Percentiles rank a stretch among this genome's conserved stretches.
Evolutionary conservation across 1,140 invertebrate species (phyloP).

Genomic region (Nomia melanderi): DNA sequence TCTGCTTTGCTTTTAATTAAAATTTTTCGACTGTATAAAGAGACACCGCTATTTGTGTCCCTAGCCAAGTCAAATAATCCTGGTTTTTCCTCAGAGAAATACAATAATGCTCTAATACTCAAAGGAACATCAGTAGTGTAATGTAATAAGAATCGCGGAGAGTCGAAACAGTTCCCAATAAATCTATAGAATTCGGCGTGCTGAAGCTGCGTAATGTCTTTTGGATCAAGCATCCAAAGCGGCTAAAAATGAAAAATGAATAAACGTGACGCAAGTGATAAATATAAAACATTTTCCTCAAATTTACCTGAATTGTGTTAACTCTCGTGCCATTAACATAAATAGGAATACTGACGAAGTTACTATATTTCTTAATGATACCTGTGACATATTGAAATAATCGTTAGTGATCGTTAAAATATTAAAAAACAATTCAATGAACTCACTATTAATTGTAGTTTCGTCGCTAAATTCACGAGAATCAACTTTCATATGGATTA

Average conservation of each 20-base stretch:
- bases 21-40: slow-evolving; percentile 94
- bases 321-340: slow-evolving; percentile 93
- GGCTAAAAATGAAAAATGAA: slow-evolving; percentile 83
- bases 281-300: slow-evolving; percentile 9
- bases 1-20: slow-evolving; percentile 95
- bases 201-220: slow-evolving; percentile 91
- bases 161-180: slow-evolving; percentile 91
- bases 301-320: slow-evolving; percentile 89
- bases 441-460: slow-evolving; percentile 87
- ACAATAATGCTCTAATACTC: slow-evolving; percentile 94
- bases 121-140: slow-evolving; percentile 95
- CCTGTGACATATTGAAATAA: slow-evolving; percentile 78
- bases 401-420: slow-evolving; percentile 13
- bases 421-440: not conserved
- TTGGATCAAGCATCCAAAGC: slow-evolving; percentile 95
- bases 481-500: slow-evolving; percentile 93
- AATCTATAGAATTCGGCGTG: slow-evolving; percentile 96
- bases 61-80: slow-evolving; percentile 94
- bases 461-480: slow-evolving; percentile 95
- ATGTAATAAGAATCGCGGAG: slow-evolving; percentile 91
- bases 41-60: slow-evolving; percentile 90
- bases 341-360: slow-evolving; percentile 97
- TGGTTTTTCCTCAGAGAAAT: slow-evolving; percentile 95
- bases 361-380: slow-evolving; percentile 97
- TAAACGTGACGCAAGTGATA: not conserved